These are phyloP conservation scores for Lepidocyrtinus sp. DNA, from an alignment of 2,888 invertebrate genomes.

Conservation along the genomic window DNA sequence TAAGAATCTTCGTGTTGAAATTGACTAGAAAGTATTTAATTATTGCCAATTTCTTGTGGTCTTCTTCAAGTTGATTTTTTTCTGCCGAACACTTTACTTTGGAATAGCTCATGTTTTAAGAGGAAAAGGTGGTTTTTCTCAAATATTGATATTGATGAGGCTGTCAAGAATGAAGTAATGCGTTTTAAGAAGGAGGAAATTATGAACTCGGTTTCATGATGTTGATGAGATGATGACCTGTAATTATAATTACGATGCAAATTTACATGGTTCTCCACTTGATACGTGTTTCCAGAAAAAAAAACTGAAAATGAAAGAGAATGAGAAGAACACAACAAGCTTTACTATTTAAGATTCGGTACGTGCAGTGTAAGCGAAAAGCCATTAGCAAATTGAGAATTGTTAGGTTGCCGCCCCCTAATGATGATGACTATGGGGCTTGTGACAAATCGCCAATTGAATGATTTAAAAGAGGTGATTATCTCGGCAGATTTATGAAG, in stretches of 20 bases:
- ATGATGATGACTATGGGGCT: neutral
- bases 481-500: neutral
- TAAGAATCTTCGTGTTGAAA: too few species aligned
- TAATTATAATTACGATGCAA: conserved; percentile 3
- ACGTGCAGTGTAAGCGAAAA: neutral
- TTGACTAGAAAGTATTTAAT: too few species aligned
- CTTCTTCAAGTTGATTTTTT: too few species aligned
- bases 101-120: too few species aligned
- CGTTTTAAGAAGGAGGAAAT: neutral
- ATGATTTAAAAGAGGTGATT: conserved; percentile 19
- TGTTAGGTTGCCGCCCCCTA: conserved; percentile 6
- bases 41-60: too few species aligned
- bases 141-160: neutral
- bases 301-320: neutral
- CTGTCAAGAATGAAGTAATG: neutral
- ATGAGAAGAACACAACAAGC: neutral
- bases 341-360: neutral
- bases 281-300: too few species aligned
- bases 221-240: neutral
- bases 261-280: neutral
- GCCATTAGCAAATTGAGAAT: neutral
- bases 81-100: too few species aligned
- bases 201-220: neutral
- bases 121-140: too few species aligned
- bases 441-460: conserved; percentile 34